Evolutionary conservation across 2,797 vertebrate genomes (phyloP).

Genomic region (Buphagus erythrorhynchus): DNA sequence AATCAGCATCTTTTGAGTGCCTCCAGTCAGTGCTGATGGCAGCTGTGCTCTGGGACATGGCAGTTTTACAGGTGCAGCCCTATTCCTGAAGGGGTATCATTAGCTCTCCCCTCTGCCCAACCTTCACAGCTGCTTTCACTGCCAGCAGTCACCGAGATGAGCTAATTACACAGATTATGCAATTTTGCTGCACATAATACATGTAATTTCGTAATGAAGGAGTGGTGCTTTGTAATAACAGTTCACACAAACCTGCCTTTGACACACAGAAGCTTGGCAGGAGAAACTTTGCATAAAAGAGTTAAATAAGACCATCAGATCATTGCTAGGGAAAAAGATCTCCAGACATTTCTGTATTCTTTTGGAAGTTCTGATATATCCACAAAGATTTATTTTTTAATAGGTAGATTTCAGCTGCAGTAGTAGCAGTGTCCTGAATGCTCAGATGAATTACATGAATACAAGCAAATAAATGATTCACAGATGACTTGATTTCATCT

Average conservation of each 20-base stretch:
- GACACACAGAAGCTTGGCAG: neutral
- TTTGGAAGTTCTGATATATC: neutral
- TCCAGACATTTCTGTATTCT: neutral
- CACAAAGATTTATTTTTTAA: neutral
- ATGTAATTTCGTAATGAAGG: constrained; percentile 35
- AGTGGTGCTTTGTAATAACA: neutral
- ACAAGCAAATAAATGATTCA: neutral
- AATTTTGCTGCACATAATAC: neutral
- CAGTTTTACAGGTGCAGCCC: neutral
- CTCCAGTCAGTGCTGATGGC: neutral
- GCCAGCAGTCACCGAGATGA: neutral
- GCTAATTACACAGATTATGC: constrained; percentile 41
- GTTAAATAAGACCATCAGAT: neutral
- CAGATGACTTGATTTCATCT: neutral
- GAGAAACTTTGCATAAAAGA: neutral
- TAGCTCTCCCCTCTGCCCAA: neutral
- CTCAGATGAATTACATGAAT: neutral
- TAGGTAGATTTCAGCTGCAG: neutral
- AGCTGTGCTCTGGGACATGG: neutral
- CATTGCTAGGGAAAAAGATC: neutral
- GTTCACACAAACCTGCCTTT: neutral
- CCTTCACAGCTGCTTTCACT: neutral
- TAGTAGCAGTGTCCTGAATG: neutral
- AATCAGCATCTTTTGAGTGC: neutral
- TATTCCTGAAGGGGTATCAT: neutral